Evolutionary conservation across 2,797 vertebrate genomes (phyloP).

Genomic region (Podarcis siculus): DNA sequence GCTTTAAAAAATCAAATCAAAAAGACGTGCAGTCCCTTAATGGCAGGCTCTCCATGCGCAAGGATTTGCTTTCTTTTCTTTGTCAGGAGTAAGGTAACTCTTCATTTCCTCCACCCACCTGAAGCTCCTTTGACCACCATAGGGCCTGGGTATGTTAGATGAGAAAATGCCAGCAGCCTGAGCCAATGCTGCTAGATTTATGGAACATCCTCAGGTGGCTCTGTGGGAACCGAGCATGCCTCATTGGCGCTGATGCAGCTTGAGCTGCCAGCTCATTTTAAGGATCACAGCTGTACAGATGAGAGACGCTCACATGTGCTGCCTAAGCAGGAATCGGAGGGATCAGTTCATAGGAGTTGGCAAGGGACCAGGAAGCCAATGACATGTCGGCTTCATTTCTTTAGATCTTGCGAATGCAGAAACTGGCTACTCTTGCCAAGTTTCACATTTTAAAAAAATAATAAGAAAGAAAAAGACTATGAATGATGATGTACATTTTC

Average conservation of each 20-base stretch:
- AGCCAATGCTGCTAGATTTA: constrained; percentile 5
- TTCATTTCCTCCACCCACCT: neutral
- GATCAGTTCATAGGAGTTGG: neutral
- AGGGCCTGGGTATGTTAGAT: neutral
- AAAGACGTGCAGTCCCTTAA: neutral
- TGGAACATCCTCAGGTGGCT: constrained; percentile 16
- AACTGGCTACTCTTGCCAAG: neutral
- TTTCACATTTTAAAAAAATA: neutral
- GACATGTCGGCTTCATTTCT: neutral
- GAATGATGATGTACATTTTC: neutral
- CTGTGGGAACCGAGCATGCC: constrained; percentile 3
- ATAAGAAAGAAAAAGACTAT: neutral
- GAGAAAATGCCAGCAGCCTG: neutral
- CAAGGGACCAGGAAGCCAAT: neutral
- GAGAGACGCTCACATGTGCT: neutral
- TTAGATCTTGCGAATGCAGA: constrained; percentile 10
- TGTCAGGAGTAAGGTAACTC: neutral
- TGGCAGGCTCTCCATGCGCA: neutral
- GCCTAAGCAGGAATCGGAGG: constrained; percentile 15
- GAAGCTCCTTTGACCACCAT: neutral
- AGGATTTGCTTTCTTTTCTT: neutral
- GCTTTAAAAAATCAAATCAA: neutral
- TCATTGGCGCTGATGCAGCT: neutral
- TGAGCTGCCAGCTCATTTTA: neutral
- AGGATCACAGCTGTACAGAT: constrained; percentile 17